Base-by-base conservation (phyloP, 2,113 vertebrate genomes). In the Anarhynchus alexandrinus region DNA sequence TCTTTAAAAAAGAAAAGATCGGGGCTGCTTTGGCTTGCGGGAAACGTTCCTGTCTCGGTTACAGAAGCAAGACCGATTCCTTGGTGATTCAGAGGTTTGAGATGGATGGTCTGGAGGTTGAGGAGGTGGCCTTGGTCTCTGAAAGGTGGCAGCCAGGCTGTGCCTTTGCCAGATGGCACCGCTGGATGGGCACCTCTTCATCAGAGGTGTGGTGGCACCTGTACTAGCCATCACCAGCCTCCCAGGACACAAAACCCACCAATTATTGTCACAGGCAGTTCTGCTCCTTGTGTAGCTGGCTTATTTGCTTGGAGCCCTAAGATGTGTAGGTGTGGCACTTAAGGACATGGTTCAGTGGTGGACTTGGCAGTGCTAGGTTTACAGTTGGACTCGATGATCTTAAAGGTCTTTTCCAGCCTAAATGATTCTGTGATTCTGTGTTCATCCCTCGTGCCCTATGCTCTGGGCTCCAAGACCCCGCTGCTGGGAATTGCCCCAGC, bases 161-260 rank as follows among this genome's bases (percentile, higher is more conserved):
- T 34, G 47, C 13, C 49, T 74, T 15, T 76, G 36, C n/a, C 2
- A 0, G 10, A 10, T n/a, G 26, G 18, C 25, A 11, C 70, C 10
- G 4, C 43, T 0, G 0, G 6, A 22, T 16, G 40, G 54, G 15
- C 21, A 59, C 1, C n/a, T 45, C 61, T 74, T 85, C 54, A 22
- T 42, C 54, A 79, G 51, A 55, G 25, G 10, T 74, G 57, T 71
- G 11, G 6, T 58, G 43, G 19, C 34, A 57, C 43, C 34, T 40
- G 27, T 23, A 19, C 16, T 77, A 43, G 16, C 30, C 62, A 22
- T 27, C 58, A 82, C 5, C 61, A 69, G 69, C 16, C 32, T 55
- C 13, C 5, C 26, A 47, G 80, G 13, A 59, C 61, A 74, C 23
- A 36, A 29, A 55, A 45, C 6, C 11, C 25, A 26, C 15, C 40